Evolutionary conservation across 1,140 invertebrate species (phyloP).

Genomic region (Drosophila burlai): DNA sequence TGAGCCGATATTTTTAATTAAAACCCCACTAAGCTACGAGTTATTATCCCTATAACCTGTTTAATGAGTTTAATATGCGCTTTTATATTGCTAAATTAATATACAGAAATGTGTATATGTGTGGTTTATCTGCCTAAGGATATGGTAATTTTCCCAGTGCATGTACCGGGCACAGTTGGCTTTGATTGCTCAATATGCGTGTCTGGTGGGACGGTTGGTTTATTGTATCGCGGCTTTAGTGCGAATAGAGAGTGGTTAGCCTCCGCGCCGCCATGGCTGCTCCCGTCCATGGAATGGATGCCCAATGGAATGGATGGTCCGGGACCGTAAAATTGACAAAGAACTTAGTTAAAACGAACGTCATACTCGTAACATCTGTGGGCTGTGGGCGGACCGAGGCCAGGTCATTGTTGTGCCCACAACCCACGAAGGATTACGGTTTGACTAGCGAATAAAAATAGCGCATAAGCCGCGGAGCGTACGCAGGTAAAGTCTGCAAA

Average conservation of each 20-base stretch:
- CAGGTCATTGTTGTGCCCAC: constrained; percentile 9
- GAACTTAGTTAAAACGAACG: constrained; percentile 69
- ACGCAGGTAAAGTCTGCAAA: not conserved
- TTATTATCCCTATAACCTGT: not conserved
- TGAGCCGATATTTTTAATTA: not conserved
- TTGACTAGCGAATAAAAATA: constrained; percentile 15
- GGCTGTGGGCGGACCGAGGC: not conserved
- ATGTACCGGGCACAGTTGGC: constrained; percentile 64
- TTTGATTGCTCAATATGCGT: constrained; percentile 81
- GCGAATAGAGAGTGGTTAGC: constrained; percentile 62
- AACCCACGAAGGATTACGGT: constrained; percentile 29
- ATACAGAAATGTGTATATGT: not conserved
- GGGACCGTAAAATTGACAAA: constrained; percentile 66
- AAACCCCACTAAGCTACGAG: not conserved
- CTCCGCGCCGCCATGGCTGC: not conserved
- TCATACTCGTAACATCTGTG: constrained; percentile 42
- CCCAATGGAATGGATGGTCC: constrained; percentile 34
- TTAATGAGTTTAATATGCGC: not conserved
- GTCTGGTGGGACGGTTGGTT: constrained; percentile 60
- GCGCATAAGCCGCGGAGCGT: not conserved
- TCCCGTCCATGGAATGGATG: constrained; percentile 46
- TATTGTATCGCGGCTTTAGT: constrained; percentile 74
- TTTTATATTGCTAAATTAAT: not conserved
- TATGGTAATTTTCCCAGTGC: not conserved
- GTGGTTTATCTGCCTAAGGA: not conserved